These are phyloP conservation scores for Epizoanthus ramosus DNA, from an alignment of 92 coral and sea anemone species.

Conservation along the genomic window DNA sequence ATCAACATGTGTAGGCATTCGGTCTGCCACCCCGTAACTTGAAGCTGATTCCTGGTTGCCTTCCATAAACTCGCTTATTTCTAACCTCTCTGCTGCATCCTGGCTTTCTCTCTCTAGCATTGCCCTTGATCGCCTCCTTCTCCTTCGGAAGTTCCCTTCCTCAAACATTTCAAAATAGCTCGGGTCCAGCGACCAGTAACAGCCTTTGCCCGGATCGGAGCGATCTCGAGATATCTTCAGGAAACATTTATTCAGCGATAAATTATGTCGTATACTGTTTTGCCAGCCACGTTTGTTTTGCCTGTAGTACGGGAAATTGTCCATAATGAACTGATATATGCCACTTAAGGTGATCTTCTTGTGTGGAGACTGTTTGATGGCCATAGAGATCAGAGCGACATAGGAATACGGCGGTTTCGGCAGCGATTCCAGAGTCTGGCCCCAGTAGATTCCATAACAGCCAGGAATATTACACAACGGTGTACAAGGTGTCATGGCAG, in stretches of 20 bases:
- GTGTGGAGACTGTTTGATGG: slow-evolving; percentile 92
- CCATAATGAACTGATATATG: slow-evolving; percentile 94
- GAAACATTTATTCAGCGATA: slow-evolving; percentile 95
- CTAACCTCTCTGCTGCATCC: neutral
- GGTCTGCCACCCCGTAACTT: neutral
- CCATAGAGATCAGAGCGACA: slow-evolving; percentile 96
- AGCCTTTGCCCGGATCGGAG: slow-evolving; percentile 97
- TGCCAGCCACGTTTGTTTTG: slow-evolving; percentile 99
- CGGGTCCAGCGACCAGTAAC: slow-evolving; percentile 94
- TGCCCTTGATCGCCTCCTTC: slow-evolving; percentile 74
- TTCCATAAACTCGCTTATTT: neutral
- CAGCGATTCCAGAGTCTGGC: slow-evolving; percentile 55
- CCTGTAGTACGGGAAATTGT: slow-evolving; percentile 95
- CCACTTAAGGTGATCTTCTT: slow-evolving; percentile 90
- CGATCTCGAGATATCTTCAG: slow-evolving; percentile 92
- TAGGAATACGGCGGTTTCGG: slow-evolving; percentile 99
- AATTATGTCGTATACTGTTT: slow-evolving; percentile 94
- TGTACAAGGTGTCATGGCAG: neutral
- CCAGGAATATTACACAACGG: slow-evolving; percentile 33
- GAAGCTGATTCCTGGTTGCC: neutral
- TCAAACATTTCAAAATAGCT: slow-evolving; percentile 97
- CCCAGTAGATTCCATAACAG: slow-evolving; percentile 36
- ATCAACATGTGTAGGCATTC: neutral
- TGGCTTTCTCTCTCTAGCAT: slow-evolving; percentile 12
- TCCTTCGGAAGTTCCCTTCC: slow-evolving; percentile 93